Percentiles rank a stretch among this genome's conserved stretches.
phyloP scores from a whole-genome alignment of 2,113 vertebrate species.

The Hippocampus mohnikei region DNA sequence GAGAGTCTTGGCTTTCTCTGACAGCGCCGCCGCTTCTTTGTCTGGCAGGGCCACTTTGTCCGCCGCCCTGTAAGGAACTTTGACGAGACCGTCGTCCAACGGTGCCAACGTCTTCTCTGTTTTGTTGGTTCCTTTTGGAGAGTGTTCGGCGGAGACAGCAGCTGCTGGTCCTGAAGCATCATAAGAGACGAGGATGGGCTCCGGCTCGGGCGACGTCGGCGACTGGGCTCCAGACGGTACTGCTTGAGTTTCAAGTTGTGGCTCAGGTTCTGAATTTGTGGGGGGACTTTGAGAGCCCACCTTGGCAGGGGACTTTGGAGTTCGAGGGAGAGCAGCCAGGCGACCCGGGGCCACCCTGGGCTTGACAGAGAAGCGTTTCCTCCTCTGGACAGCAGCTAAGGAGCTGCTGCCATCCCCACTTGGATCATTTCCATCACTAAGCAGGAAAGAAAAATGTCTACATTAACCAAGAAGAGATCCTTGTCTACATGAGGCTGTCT shows the following conservation, averaged over 20 bases:
- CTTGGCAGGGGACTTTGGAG: conserved; percentile 58
- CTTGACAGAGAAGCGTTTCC: conserved; percentile 81
- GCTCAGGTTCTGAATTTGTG: conserved; percentile 26
- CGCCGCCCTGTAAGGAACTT: conserved; percentile 21
- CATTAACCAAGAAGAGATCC: neutral
- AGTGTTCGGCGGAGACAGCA: neutral
- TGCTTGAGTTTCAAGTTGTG: conserved; percentile 2
- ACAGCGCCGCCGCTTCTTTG: conserved; percentile 50
- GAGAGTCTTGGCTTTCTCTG: conserved; percentile 61
- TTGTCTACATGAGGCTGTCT: too few relatives aligned
- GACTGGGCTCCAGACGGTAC: conserved; percentile 27
- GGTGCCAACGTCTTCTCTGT: conserved; percentile 1
- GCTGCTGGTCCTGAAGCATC: neutral
- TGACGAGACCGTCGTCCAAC: conserved; percentile 23
- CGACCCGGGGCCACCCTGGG: conserved; percentile 74
- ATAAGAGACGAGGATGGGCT: neutral
- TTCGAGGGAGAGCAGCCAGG: conserved; percentile 41
- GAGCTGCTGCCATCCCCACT: conserved; percentile 51
- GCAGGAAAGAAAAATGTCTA: conserved; percentile 1
- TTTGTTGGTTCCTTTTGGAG: conserved; percentile 15
- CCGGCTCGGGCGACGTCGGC: conserved; percentile 35
- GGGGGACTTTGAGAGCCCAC: conserved; percentile 22
- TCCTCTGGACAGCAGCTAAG: conserved; percentile 75
- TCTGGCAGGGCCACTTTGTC: conserved; percentile 38
- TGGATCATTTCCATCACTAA: conserved; percentile 66